These are phyloP conservation scores for Salticus scenicus DNA, from an alignment of 2,888 invertebrate species.

Conservation along the genomic window DNA sequence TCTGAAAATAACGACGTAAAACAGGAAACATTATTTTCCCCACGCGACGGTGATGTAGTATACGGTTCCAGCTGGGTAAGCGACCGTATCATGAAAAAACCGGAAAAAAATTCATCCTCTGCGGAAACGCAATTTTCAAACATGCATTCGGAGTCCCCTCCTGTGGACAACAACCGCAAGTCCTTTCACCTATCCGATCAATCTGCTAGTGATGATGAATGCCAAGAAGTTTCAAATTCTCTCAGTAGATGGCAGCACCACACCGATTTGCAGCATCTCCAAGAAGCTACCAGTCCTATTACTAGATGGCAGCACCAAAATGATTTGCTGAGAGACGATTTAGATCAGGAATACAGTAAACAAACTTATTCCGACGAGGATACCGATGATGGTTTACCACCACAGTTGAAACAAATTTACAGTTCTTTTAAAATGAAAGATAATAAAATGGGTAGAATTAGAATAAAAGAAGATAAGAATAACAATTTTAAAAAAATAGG, in stretches of 20 bases:
- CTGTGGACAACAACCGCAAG: conserved; percentile 35
- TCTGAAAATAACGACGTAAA: conserved; percentile 13
- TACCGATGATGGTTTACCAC: conserved; percentile 43
- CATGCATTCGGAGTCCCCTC: conserved; percentile 43
- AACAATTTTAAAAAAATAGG: conserved; percentile 59
- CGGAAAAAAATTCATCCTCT: conserved; percentile 55
- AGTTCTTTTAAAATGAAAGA: conserved; percentile 60
- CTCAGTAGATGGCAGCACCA: conserved; percentile 69
- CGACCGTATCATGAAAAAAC: conserved; percentile 28
- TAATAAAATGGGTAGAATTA: conserved; percentile 44
- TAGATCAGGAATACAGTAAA: background rate
- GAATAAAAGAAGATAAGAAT: conserved; percentile 56
- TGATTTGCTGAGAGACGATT: background rate
- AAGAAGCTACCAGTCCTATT: conserved; percentile 58
- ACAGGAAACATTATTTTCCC: conserved; percentile 61
- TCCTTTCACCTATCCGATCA: conserved; percentile 10
- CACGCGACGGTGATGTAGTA: conserved; percentile 60
- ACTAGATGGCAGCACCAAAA: conserved; percentile 66
- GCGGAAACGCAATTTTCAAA: conserved; percentile 51
- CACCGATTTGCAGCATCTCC: conserved; percentile 44
- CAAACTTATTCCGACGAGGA: conserved; percentile 29
- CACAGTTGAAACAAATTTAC: conserved; percentile 54
- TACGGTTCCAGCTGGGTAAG: conserved; percentile 58
- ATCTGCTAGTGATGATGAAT: conserved; percentile 53
- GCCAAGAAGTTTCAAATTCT: conserved; percentile 31